Evolutionary conservation across 2,888 invertebrate species (phyloP).

Genomic region (Crematogaster levior): DNA sequence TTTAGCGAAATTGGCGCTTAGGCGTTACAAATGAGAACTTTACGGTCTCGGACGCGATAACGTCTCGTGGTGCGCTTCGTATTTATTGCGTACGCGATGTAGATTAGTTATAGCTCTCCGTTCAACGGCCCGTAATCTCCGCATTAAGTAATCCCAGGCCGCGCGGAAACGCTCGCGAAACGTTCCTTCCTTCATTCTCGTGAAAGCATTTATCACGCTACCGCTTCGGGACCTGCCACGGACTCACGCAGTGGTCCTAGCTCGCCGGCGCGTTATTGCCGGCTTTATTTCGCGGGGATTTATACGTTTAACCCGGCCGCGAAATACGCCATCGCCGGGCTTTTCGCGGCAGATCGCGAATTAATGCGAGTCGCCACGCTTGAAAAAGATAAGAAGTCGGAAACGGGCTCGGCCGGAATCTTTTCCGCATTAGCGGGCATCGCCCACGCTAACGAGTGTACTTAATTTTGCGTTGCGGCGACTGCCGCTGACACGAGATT

Average conservation of each 20-base stretch:
- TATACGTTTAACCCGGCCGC: conserved; percentile 53
- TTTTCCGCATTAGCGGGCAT: conserved; percentile 80
- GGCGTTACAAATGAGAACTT: conserved; percentile 32
- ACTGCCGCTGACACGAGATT: conserved; percentile 79
- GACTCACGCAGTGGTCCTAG: conserved; percentile 18
- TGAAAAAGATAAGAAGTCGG: conserved; percentile 71
- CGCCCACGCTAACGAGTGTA: conserved; percentile 80
- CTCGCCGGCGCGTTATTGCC: conserved; percentile 41
- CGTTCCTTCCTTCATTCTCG: conserved; percentile 50
- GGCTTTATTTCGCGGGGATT: conserved; percentile 46
- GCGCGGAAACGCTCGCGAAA: conserved; percentile 48
- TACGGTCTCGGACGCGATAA: conserved; percentile 32
- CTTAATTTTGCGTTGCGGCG: conserved; percentile 79
- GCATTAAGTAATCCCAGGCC: conserved; percentile 50
- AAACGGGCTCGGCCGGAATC: conserved; percentile 68
- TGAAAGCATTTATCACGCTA: conserved; percentile 41
- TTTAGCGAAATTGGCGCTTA: conserved; percentile 28
- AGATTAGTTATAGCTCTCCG: conserved; percentile 40
- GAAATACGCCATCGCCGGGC: conserved; percentile 42
- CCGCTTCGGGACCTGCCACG: neutral
- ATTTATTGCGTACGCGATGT: conserved; percentile 52
- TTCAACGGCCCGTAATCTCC: conserved; percentile 46
- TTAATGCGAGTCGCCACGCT: conserved; percentile 68
- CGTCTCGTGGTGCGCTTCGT: conserved; percentile 40
- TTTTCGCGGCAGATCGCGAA: conserved; percentile 61